A percentile compares a stretch with the other conserved stretches of the same genome.
Evolutionary conservation across 2,888 invertebrate genomes (phyloP).

Genomic region (Orthonychiurus folsomi): DNA sequence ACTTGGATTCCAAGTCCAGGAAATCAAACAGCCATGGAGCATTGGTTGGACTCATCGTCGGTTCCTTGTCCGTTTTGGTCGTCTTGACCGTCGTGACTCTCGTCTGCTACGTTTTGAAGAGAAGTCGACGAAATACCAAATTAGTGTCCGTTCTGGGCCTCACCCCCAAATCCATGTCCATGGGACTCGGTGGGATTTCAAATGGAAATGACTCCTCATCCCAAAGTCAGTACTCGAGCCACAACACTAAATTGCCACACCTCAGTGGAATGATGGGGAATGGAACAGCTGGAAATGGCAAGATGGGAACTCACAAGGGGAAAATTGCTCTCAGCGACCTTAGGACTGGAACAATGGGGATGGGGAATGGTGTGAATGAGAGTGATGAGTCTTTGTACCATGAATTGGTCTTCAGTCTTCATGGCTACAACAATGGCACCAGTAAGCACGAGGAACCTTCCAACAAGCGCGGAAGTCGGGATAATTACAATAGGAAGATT

Average conservation of each 20-base stretch:
- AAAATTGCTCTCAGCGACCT: conserved; percentile 40
- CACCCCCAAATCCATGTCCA: conserved; percentile 31
- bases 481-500: not conserved
- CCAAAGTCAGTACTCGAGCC: not conserved
- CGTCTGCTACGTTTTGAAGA: conserved; percentile 56
- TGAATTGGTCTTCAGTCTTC: conserved; percentile 35
- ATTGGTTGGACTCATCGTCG: conserved; percentile 59
- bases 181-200: not conserved
- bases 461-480: not conserved
- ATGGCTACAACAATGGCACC: not conserved
- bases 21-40: conserved; percentile 51
- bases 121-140: conserved; percentile 55
- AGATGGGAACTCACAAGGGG: conserved; percentile 7
- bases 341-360: conserved; percentile 37
- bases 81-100: conserved; percentile 55
- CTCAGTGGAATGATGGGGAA: not conserved
- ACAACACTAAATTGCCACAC: conserved; percentile 6
- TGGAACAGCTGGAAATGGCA: not conserved
- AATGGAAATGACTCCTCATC: not conserved
- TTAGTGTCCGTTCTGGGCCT: conserved; percentile 45
- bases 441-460: not conserved
- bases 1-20: conserved; percentile 44
- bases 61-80: conserved; percentile 57
- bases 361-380: conserved; percentile 39
- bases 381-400: conserved; percentile 40